These are phyloP conservation scores for Sialia sialis DNA, from an alignment of 2,113 vertebrate genomes.

Conservation along the genomic window DNA sequence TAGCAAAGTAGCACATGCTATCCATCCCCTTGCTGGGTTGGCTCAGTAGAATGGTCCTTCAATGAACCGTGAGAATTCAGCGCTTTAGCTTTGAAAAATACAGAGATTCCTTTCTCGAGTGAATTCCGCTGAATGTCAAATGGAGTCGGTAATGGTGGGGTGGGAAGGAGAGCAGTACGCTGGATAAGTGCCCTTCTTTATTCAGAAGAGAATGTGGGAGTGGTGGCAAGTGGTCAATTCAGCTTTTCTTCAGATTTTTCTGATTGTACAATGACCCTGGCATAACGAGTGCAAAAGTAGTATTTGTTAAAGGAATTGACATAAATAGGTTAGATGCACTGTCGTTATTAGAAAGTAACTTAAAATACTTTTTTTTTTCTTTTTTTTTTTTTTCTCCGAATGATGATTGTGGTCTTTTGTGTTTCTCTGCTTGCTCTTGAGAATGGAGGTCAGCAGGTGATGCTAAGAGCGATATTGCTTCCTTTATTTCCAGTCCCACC, in stretches of 20 bases:
- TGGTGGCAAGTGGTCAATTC: background rate
- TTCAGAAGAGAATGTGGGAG: conserved; percentile 20
- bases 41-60: background rate
- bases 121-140: background rate
- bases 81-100: background rate
- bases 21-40: background rate
- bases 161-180: background rate
- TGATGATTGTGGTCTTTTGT: background rate
- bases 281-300: background rate
- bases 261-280: background rate
- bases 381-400: background rate
- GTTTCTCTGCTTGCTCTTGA: background rate
- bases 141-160: background rate
- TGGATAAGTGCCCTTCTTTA: background rate
- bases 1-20: background rate
- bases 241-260: background rate
- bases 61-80: background rate
- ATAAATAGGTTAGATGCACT: background rate
- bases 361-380: background rate
- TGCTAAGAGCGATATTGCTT: background rate
- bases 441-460: background rate
- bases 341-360: background rate
- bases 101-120: background rate
- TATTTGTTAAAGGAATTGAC: background rate
- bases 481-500: background rate